Percentiles rank a stretch among this genome's conserved stretches.
phyloP scores from a whole-genome alignment of 2,113 vertebrate genomes.

The Paracanthobrama guichenoti region DNA sequence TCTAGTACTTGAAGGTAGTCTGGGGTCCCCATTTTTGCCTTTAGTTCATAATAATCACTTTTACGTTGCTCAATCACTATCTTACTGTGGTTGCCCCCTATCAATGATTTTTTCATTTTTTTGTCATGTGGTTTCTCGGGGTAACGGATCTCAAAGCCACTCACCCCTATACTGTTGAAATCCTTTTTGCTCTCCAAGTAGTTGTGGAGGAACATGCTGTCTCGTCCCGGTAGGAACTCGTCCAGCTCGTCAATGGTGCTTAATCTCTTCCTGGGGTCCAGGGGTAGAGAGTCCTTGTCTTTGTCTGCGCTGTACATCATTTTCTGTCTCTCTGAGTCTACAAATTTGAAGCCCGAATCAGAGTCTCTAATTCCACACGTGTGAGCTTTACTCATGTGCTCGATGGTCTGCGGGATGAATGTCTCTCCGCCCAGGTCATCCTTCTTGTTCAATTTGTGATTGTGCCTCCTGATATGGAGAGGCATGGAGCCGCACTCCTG shows the following conservation, averaged over 20 bases:
- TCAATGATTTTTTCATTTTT: slow-evolving; percentile 95
- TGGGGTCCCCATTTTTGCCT: slow-evolving; percentile 95
- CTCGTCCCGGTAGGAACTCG: slow-evolving; percentile 91
- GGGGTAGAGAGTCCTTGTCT: slow-evolving; percentile 87
- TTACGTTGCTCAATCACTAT: slow-evolving; percentile 97
- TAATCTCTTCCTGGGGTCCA: slow-evolving; percentile 91
- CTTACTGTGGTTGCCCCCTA: slow-evolving; percentile 97
- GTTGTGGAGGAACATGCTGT: slow-evolving; percentile 95
- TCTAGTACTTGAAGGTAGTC: slow-evolving; percentile 99
- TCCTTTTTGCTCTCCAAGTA: slow-evolving; percentile 95
- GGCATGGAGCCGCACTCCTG: slow-evolving; percentile 92
- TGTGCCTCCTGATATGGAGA: slow-evolving; percentile 86
- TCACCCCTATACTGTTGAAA: slow-evolving; percentile 97
- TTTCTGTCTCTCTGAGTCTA: slow-evolving; percentile 91
- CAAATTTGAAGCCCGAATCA: slow-evolving; percentile 88
- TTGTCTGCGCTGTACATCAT: slow-evolving; percentile 84
- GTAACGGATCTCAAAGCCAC: slow-evolving; percentile 96
- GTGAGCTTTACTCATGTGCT: slow-evolving; percentile 96
- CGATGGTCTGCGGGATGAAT: slow-evolving; percentile 97
- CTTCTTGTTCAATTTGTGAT: slow-evolving; percentile 88
- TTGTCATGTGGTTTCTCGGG: slow-evolving; percentile 96
- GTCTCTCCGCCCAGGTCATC: slow-evolving; percentile 87
- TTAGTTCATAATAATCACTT: slow-evolving; percentile 97
- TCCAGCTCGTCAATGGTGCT: slow-evolving; percentile 98
- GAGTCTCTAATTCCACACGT: slow-evolving; percentile 90